Base-by-base conservation (phyloP, 2,113 vertebrate genomes). In the Carlito syrichta region DNA sequence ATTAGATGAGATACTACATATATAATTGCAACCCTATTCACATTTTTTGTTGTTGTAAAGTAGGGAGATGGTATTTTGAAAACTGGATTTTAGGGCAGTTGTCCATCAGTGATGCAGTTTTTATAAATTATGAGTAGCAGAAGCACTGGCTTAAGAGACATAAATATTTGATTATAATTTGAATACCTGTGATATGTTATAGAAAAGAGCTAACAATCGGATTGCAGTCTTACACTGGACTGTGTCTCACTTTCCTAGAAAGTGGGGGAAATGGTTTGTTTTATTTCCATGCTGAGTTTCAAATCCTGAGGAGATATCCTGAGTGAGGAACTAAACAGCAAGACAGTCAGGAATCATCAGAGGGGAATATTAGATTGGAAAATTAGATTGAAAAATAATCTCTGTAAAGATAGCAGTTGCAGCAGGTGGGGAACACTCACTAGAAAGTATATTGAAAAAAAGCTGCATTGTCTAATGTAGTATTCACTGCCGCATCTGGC, bases 371-470 rank as follows among this genome's bases (percentile, higher is more conserved):
- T 94, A 88, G 58, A 12, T 2, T 92, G 14, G n/a, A 95, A 96
- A 96, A 95, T 96, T 92, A 90, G 63, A 92, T 77, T 87, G 78
- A 89, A 96, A 97, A 92, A 69, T 89, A 71, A 92, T 95, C 50
- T 94, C 8, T 78, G 23, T 62, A 81, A 93, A 89, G 73, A 86
- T 60, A 89, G 62, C 8, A 79, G n/a, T 97, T 96, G 30, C 56
- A 86, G 50, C 56, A 86, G 66, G 76, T 94, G 35, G 32, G 78
- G n/a, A 89, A 92, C 63, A 93, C 56, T 40, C 56, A 95, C 43
- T 83, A 78, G 89, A 89, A 38, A 74, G 81, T 83, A 63, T 58
- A 94, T 77, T 52, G 52, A 87, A 40, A 93, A 79, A 95, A 87
- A 78, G 71, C 63, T 94, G 38, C 83, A 63, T 74, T 96, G 89